Evolutionary conservation across 2,888 invertebrate species (phyloP), one percentile per base, ranked within the genome.

Genomic region (Terebella lapidaria): DNA sequence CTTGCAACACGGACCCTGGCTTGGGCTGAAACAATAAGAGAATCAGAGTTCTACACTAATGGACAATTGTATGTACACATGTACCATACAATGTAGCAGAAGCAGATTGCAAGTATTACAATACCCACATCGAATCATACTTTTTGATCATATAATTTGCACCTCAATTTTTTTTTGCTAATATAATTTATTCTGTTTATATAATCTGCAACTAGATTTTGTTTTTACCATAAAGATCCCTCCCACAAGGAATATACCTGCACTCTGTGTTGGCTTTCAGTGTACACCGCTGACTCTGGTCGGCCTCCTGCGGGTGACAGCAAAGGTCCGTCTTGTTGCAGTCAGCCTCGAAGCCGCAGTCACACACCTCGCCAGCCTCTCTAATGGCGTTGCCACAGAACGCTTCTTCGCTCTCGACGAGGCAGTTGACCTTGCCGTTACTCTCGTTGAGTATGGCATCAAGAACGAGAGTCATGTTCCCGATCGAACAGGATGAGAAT

Each of bases 301-400:
- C 26, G 25, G 27, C 56, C 18, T 56, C 62, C 45, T 68, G 76
- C 86, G 89, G 56, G 90, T 84, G 71, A 80, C 99, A 99, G 65
- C 87, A 89, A 72, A 90, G 89, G 27, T 58, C 54, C 2, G 54
- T 20, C 20, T 54, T 57, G 3, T 89, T 87, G 82, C 96, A 97
- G 60, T 88, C 88, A 65, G 90, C 88, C 72, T 92, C 90, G 79
- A 94, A 97, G 59, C 99, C 99, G 81, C 97, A 99, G 81, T 99
- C 99, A 78, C 99, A 99, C 82, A 97, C 92, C 82, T 99, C 99
- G 54, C 92, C 94, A 27, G 89, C 57, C 80, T 99, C 99, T 0
- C 94, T 94, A 73, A 99, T 94, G 83, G 95, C 95, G 83, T 99
- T 99, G 58, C 99, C 99, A 82, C 99, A 99, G 87, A 97, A 99